A percentile compares a stretch with the other conserved stretches of the same genome.
phyloP scores from a whole-genome alignment of 30 jellyfish, hydroid and myxozoan species.

The Chrysaora quinquecirrha region DNA sequence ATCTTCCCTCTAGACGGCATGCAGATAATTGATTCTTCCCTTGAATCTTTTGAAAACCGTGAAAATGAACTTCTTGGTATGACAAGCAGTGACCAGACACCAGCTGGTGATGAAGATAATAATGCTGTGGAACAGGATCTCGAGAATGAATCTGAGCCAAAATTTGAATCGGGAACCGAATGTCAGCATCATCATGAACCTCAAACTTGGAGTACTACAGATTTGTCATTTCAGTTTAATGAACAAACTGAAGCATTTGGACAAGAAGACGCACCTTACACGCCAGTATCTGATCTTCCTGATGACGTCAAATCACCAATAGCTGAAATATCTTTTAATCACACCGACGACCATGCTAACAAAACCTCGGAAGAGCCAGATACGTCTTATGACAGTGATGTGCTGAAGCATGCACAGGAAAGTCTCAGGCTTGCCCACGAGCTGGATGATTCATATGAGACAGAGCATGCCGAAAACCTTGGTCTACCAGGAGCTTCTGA shows the following conservation, averaged over 20 bases:
- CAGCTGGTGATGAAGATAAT: no score
- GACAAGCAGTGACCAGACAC: no score
- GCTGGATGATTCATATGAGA: slow-evolving; percentile 49
- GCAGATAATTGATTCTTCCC: no score
- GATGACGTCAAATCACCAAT: slow-evolving; percentile 54
- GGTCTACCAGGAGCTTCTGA: background rate
- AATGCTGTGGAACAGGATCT: no score
- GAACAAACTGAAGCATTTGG: background rate
- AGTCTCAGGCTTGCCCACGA: slow-evolving; percentile 49
- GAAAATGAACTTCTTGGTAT: no score
- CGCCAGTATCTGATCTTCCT: slow-evolving; percentile 69
- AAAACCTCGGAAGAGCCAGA: background rate
- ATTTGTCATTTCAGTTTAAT: no score
- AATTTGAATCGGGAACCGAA: no score
- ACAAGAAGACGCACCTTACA: slow-evolving; percentile 28
- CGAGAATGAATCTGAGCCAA: no score
- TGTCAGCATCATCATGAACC: no score
- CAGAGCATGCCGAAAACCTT: background rate
- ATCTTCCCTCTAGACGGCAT: no score
- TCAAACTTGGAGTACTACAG: no score
- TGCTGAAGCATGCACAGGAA: slow-evolving; percentile 52
- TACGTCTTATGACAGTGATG: slow-evolving; percentile 24
- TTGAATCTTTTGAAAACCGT: no score
- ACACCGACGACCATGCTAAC: slow-evolving; percentile 2
- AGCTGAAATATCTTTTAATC: slow-evolving; percentile 14